A percentile compares a stretch with the other conserved stretches of the same genome.
phyloP scores from a whole-genome alignment of 2,888 invertebrate species.

The Trimorus sp. region DNA sequence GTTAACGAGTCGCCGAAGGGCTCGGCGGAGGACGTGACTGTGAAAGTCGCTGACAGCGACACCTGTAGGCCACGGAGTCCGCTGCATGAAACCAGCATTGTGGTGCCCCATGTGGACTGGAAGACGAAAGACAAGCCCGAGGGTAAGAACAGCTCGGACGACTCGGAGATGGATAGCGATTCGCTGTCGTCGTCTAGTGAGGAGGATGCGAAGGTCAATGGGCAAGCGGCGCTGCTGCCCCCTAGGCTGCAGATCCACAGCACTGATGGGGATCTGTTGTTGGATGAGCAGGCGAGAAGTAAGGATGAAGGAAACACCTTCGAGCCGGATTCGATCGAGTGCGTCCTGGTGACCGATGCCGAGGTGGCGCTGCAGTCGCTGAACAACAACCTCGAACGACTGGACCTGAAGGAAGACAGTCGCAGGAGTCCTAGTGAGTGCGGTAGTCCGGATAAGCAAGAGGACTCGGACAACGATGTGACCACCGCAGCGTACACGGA shows the following conservation, averaged over 20 bases:
- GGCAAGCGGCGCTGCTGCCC: constrained; percentile 81
- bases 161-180: constrained; percentile 84
- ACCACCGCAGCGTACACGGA: constrained; percentile 90
- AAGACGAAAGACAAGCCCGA: constrained; percentile 80
- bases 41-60: constrained; percentile 73
- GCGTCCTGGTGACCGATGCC: constrained; percentile 61
- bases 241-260: constrained; percentile 89
- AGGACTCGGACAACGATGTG: constrained; percentile 86
- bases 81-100: constrained; percentile 85
- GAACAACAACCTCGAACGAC: constrained; percentile 76
- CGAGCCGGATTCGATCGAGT: constrained; percentile 80
- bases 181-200: constrained; percentile 83
- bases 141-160: constrained; percentile 65
- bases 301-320: constrained; percentile 71
- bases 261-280: constrained; percentile 86
- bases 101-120: constrained; percentile 86
- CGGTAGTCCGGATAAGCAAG: constrained; percentile 82
- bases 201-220: constrained; percentile 71
- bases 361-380: constrained; percentile 72
- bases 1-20: constrained; percentile 69
- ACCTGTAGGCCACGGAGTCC: constrained; percentile 83
- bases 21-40: too few species aligned
- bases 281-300: constrained; percentile 74
- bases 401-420: constrained; percentile 70
- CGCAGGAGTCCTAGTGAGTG: constrained; percentile 80